Conservation (phyloP, 2,888 invertebrate genomes). For the Yponomeuta plumbellus region DNA sequence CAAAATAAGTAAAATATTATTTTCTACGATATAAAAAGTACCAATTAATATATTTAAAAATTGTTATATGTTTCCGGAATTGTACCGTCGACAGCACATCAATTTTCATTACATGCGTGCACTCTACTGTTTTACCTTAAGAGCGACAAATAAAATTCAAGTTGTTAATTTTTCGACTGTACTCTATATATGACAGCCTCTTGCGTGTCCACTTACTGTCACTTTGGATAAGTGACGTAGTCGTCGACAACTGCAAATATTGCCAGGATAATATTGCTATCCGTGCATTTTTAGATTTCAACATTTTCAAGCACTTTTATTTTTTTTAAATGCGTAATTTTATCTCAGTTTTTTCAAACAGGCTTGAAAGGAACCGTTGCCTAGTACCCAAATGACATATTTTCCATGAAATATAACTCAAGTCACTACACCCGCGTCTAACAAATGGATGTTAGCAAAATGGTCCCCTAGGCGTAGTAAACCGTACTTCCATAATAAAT, state of each 20-base stretch:
- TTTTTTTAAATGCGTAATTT: too few species aligned
- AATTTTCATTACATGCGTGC: too few species aligned
- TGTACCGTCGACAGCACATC: too few species aligned
- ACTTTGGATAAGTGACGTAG: not conserved
- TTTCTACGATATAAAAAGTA: too few species aligned
- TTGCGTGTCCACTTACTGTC: slow-evolving; percentile 7
- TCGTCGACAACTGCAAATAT: not conserved
- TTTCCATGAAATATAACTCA: not conserved
- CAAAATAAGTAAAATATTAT: too few species aligned
- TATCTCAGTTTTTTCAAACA: too few species aligned
- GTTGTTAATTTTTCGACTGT: too few species aligned
- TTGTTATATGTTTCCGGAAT: too few species aligned
- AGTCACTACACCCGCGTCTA: not conserved
- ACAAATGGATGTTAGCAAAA: slow-evolving; percentile 12
- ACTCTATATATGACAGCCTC: not conserved
- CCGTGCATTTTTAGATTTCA: not conserved
- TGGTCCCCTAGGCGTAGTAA: slow-evolving; percentile 13
- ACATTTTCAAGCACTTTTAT: not conserved
- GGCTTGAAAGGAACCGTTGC: too few species aligned
- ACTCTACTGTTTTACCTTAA: too few species aligned
- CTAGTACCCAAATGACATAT: not conserved
- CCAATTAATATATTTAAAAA: too few species aligned
- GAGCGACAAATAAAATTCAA: too few species aligned
- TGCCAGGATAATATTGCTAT: not conserved
- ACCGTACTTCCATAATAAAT: slow-evolving; percentile 19